A percentile compares a stretch with the other conserved stretches of the same genome.
Evolutionary conservation across 2,113 vertebrate genomes (phyloP).

Genomic region (Eubucco bourcierii): DNA sequence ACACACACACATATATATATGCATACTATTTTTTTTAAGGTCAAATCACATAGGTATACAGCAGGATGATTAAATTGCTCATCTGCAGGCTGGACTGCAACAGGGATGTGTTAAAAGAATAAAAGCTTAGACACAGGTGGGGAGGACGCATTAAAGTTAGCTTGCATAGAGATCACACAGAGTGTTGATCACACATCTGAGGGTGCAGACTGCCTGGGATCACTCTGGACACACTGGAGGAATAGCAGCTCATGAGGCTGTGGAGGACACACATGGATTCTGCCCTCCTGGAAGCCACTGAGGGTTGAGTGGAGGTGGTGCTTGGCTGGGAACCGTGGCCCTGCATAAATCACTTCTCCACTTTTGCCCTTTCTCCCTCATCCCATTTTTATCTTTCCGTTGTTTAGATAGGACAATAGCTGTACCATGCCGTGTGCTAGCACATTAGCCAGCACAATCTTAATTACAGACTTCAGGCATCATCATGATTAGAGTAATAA

Average conservation of each 20-base stretch:
- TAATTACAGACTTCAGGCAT: conserved; percentile 68
- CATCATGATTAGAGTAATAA: conserved; percentile 66
- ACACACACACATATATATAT: too few relatives aligned
- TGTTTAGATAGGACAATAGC: conserved; percentile 57
- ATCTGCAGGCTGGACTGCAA: neutral
- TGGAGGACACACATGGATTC: rapidly evolving
- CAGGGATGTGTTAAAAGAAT: neutral
- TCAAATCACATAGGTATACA: neutral
- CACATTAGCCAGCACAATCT: conserved; percentile 64
- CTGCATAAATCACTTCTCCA: conserved; percentile 33
- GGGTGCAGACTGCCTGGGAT: neutral
- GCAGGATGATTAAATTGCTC: neutral
- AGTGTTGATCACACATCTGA: rapidly evolving
- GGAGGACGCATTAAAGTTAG: neutral
- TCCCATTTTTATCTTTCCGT: conserved; percentile 22
- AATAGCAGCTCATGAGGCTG: rapidly evolving
- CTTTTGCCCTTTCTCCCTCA: conserved; percentile 15
- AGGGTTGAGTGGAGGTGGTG: rapidly evolving
- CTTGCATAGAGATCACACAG: rapidly evolving
- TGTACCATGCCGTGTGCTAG: neutral
- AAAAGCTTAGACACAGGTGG: neutral
- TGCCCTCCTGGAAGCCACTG: neutral
- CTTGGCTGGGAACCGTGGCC: neutral
- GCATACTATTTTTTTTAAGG: neutral
- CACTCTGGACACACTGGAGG: rapidly evolving